Percentiles rank a stretch among this genome's conserved stretches.
These are phyloP conservation scores for Noctuana brunneofusca DNA, from an alignment of 2,888 invertebrate genomes.

Conservation along the genomic window DNA sequence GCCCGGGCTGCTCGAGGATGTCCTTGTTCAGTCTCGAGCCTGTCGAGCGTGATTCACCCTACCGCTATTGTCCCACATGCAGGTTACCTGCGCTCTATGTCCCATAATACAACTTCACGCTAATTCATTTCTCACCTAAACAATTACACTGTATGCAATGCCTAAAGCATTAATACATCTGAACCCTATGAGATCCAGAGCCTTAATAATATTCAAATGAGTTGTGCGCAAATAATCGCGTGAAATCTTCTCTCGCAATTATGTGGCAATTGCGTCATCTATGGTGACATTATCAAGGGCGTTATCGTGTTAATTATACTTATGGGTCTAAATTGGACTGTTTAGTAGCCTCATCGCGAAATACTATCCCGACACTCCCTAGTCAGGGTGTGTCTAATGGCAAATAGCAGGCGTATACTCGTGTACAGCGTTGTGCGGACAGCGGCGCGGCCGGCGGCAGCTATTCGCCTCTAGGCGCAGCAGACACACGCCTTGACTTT, in stretches of 20 bases:
- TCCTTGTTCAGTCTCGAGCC: constrained; percentile 72
- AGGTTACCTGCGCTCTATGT: constrained; percentile 22
- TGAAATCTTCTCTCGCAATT: constrained; percentile 45
- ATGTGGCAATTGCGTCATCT: constrained; percentile 28
- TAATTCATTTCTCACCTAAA: constrained; percentile 18
- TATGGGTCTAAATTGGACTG: constrained; percentile 27
- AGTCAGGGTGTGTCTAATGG: constrained; percentile 30
- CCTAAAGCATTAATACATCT: constrained; percentile 13
- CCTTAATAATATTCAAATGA: constrained; percentile 21
- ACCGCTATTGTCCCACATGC: constrained; percentile 61
- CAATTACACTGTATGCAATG: constrained; percentile 13
- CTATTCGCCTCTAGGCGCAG: constrained; percentile 44
- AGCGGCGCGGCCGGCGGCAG: background rate
- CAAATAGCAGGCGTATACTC: constrained; percentile 10
- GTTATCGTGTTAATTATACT: constrained; percentile 31
- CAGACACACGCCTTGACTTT: constrained; percentile 77
- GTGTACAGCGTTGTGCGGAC: constrained; percentile 14
- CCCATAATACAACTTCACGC: constrained; percentile 19
- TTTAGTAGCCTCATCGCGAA: constrained; percentile 16
- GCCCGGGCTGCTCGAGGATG: constrained; percentile 58
- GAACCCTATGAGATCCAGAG: constrained; percentile 24
- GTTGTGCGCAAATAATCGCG: constrained; percentile 37
- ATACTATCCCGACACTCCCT: constrained; percentile 27
- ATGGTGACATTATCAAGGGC: constrained; percentile 21
- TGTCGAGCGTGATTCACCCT: constrained; percentile 63